A percentile compares a stretch with the other conserved stretches of the same genome.
phyloP scores from a whole-genome alignment of 1,140 invertebrate species.

The Drosophila fuyamai region DNA sequence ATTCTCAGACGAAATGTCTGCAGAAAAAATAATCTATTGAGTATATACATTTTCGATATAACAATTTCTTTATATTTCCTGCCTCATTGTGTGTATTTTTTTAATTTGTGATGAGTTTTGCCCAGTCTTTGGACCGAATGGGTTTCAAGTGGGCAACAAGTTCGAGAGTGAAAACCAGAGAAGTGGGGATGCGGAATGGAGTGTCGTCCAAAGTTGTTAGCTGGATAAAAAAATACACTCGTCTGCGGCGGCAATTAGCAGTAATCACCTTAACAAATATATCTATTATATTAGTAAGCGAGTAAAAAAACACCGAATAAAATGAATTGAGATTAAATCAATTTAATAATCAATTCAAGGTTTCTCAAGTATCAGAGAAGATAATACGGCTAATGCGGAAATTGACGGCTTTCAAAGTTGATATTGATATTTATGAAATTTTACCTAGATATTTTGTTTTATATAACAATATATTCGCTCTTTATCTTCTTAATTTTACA shows the following conservation, averaged over 20 bases:
- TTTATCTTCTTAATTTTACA: too few relatives aligned
- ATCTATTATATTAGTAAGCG: background rate
- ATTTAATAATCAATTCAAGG: too few relatives aligned
- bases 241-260: slow-evolving; percentile 30
- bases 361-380: too few relatives aligned
- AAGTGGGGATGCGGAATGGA: background rate
- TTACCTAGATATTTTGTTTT: too few relatives aligned
- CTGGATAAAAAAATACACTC: slow-evolving; percentile 8
- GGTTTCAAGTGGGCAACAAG: background rate
- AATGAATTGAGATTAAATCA: background rate
- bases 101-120: background rate
- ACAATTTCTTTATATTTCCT: background rate
- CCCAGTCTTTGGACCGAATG: slow-evolving; percentile 6
- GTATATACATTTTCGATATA: background rate
- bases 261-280: slow-evolving; percentile 18
- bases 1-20: too few relatives aligned
- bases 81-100: background rate
- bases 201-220: slow-evolving; percentile 1
- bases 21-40: background rate
- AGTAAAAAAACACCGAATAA: background rate
- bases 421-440: too few relatives aligned
- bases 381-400: too few relatives aligned
- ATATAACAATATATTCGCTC: too few relatives aligned
- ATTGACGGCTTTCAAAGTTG: too few relatives aligned
- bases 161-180: background rate